Percentiles rank a stretch among this genome's conserved stretches.
Evolutionary conservation across 2,113 vertebrate species (phyloP).

Genomic region (Ictalurus punctatus): DNA sequence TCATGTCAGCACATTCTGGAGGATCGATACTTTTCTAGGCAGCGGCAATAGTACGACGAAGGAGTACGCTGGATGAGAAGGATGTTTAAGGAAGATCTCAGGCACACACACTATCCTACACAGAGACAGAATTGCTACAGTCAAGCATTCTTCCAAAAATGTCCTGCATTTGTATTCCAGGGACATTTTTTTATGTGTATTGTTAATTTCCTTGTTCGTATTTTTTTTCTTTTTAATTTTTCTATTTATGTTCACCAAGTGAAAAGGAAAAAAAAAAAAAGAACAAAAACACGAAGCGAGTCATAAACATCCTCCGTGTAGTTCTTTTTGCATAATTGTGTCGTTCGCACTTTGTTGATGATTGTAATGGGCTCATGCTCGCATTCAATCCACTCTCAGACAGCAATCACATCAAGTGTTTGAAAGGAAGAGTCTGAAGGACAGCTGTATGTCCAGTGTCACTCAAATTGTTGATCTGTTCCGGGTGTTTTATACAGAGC

Average conservation of each 20-base stretch:
- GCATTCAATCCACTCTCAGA: not conserved
- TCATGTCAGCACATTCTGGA: conserved; percentile 30
- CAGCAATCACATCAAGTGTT: conserved; percentile 15
- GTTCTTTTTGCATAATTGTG: conserved; percentile 27
- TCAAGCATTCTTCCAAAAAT: not conserved
- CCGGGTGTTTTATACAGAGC: conserved; percentile 32
- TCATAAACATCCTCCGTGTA: conserved; percentile 1
- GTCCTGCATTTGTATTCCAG: not conserved
- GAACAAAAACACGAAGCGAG: not conserved
- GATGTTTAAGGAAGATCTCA: not conserved
- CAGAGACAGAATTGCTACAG: not conserved
- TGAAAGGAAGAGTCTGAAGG: conserved; percentile 7
- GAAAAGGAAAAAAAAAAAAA: not conserved
- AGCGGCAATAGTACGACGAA: not conserved
- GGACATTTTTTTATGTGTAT: not conserved
- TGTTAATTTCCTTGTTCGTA: not conserved
- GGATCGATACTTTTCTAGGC: conserved; percentile 23
- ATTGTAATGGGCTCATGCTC: not conserved
- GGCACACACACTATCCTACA: not conserved
- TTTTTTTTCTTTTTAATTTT: not conserved
- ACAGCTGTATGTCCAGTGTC: conserved; percentile 31
- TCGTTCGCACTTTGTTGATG: not conserved
- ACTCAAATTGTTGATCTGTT: conserved; percentile 42
- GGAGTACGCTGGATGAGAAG: not conserved
- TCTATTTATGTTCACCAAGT: conserved; percentile 19